Base-by-base conservation (phyloP, 2,888 invertebrate species). In the Deilephila elpenor region DNA sequence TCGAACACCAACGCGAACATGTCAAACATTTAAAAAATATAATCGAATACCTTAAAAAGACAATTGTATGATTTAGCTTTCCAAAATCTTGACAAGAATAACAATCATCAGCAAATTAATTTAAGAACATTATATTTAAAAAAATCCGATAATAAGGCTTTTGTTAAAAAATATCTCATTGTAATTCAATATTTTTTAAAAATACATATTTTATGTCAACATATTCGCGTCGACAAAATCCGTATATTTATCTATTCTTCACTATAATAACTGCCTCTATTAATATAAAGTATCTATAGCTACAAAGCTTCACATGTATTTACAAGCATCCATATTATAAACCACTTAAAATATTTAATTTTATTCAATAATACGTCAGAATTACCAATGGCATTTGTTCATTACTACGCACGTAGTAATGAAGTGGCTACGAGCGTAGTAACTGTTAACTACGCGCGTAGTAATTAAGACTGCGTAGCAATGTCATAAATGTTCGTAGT, bases 391-490 rank as follows among this genome's bases (percentile, higher is more conserved):
- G 11, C 53, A 53, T 67, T 67, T n/a, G n/a, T n/a, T n/a, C n/a
- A 6, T 14, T 67, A 20, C 44, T 25, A 25, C 37, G 37, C 44
- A n/a, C 34, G 61, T 62, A 29, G 60, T 17, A 59, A 59, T 59
- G 59, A 20, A 59, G 25, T 59, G n/a, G 59, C 59, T 59, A 59
- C 59, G 59, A 20, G 59, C 59, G 59, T 59, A 59, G 59, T 25
- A 59, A 8, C 25, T 25, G 5, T 5, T 2, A 20, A 59, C 59
- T 59, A n/a, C 59, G 59, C n/a, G 20, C 59, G 59, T 59, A 59
- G 59, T 59, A 59, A 59, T 59, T 59, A n/a, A 3, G 3, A 60
- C 2, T 60, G 25, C 17, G 29, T 29, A 29, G 60, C 29, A 29
- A 29, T 60, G 14, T 60, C 5, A 29, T 14, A 20, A 2, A 59